These are phyloP conservation scores for Drosophila subobscura DNA, from an alignment of 1,140 invertebrate genomes.

Conservation along the genomic window DNA sequence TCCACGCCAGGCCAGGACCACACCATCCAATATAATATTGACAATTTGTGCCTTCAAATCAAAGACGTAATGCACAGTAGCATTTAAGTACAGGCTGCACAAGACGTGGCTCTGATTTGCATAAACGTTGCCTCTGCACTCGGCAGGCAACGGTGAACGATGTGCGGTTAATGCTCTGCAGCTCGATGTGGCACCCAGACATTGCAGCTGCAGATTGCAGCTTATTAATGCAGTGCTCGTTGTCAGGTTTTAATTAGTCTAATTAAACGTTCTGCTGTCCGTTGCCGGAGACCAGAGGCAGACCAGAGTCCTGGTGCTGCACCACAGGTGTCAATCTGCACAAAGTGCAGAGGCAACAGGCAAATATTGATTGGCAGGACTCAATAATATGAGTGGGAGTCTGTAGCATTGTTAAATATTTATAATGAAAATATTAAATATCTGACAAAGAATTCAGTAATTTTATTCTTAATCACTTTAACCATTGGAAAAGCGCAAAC, in stretches of 20 bases:
- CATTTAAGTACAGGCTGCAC: constrained; percentile 21
- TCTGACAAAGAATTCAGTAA: no score
- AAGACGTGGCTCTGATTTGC: constrained; percentile 48
- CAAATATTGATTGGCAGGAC: constrained; percentile 23
- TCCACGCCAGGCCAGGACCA: background rate
- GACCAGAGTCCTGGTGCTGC: constrained; percentile 8
- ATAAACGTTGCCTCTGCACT: constrained; percentile 29
- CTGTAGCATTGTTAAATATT: background rate
- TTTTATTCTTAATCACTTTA: no score
- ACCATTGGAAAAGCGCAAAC: no score
- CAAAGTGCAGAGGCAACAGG: constrained; percentile 14
- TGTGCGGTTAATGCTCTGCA: constrained; percentile 20
- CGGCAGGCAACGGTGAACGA: constrained; percentile 4
- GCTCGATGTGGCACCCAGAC: constrained; percentile 19
- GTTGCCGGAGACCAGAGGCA: constrained; percentile 13
- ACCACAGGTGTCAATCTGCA: constrained; percentile 16
- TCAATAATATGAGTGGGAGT: background rate
- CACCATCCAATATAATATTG: constrained; percentile 29
- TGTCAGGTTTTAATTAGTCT: constrained; percentile 64
- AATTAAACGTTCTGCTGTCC: constrained; percentile 57
- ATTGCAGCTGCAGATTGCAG: constrained; percentile 35
- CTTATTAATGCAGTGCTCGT: constrained; percentile 65
- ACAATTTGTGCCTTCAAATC: constrained; percentile 47
- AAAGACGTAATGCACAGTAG: constrained; percentile 24
- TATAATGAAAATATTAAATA: no score